Percentiles rank a stretch among this genome's conserved stretches.
Evolutionary conservation across 2,113 vertebrate genomes (phyloP).

Genomic region (Lontra canadensis): DNA sequence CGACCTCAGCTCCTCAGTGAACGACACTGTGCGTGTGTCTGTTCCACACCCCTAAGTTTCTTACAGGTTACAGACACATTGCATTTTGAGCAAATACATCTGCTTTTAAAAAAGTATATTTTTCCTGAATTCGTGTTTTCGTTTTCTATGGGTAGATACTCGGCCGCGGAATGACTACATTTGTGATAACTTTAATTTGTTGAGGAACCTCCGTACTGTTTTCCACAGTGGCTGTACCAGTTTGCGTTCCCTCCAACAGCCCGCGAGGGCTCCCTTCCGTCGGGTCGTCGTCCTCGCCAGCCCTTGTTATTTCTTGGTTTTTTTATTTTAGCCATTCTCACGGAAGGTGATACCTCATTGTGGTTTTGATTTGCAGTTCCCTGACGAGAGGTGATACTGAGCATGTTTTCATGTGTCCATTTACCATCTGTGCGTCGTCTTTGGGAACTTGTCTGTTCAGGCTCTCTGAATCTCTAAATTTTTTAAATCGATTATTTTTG

Average conservation of each 20-base stretch:
- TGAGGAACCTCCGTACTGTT: not conserved
- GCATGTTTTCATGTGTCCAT: not conserved
- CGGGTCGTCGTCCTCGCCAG: not conserved
- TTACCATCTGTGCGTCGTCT: not conserved
- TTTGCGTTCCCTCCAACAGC: not conserved
- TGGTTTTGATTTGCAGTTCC: not conserved
- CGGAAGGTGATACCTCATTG: not conserved
- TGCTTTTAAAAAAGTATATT: not conserved
- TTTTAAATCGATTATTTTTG: not conserved
- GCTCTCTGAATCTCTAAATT: not conserved
- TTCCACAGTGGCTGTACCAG: not conserved
- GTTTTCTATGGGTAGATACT: not conserved
- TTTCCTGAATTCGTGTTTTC: not conserved
- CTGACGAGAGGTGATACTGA: not conserved
- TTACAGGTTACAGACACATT: not conserved
- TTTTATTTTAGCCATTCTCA: not conserved
- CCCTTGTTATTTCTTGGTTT: not conserved
- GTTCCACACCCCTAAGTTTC: not conserved
- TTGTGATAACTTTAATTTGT: not conserved
- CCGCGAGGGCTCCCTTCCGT: not conserved
- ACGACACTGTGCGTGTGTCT: fast-evolving
- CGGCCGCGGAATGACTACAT: not conserved
- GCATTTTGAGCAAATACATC: not conserved
- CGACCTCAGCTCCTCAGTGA: not conserved
- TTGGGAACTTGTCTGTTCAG: not conserved